These are phyloP conservation scores for Deladenus siricidicola DNA, from an alignment of 2,888 invertebrate genomes.

Conservation along the genomic window DNA sequence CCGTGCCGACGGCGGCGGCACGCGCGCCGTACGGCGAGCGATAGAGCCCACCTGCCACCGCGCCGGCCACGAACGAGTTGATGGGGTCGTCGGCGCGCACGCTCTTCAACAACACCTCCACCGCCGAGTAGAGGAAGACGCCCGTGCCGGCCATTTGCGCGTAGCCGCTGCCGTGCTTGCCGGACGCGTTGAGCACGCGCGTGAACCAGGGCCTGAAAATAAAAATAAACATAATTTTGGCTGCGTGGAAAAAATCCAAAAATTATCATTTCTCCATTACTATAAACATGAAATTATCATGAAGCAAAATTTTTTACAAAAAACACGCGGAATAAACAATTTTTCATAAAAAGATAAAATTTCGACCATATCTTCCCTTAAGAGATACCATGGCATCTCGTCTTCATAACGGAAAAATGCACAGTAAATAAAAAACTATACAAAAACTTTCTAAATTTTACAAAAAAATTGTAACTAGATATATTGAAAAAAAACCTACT, in stretches of 20 bases:
- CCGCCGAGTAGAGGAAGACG: constrained; percentile 47
- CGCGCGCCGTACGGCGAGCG: constrained; percentile 46
- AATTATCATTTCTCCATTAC: no score
- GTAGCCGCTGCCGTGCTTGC: constrained; percentile 50
- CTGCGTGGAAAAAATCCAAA: background rate
- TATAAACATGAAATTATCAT: no score
- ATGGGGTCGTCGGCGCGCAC: constrained; percentile 47
- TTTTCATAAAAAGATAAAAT: constrained; percentile 11
- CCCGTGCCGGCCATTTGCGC: constrained; percentile 47
- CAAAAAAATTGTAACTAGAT: no score
- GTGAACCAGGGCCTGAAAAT: constrained; percentile 45
- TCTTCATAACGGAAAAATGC: no score
- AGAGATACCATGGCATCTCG: no score
- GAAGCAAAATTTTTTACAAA: no score
- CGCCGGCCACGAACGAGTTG: constrained; percentile 47
- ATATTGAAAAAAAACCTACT: no score
- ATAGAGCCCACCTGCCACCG: constrained; percentile 50
- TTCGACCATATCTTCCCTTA: no score
- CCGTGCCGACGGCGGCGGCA: constrained; percentile 39
- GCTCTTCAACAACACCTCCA: constrained; percentile 42
- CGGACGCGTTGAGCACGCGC: constrained; percentile 48
- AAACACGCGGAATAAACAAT: no score
- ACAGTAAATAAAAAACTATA: no score
- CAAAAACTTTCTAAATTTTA: no score
- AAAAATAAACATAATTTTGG: background rate